Conservation (phyloP, 2,888 invertebrate species). For the Dicyrtomina minuta region DNA sequence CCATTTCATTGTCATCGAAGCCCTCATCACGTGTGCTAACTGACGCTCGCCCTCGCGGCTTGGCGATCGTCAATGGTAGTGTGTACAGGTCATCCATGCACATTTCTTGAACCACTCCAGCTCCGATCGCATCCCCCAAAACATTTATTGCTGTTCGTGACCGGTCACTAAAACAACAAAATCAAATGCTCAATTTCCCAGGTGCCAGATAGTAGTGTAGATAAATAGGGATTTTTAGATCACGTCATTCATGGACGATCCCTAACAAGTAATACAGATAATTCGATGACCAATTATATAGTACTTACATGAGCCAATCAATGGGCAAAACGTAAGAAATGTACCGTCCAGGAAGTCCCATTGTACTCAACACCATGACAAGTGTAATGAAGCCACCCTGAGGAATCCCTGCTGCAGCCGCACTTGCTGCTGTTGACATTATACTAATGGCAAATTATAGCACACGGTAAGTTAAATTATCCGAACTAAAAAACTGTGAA, state of each 20-base stretch:
- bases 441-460: conserved; percentile 56
- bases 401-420: conserved; percentile 63
- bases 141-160: conserved; percentile 61
- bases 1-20: too few relatives aligned
- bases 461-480: too few relatives aligned
- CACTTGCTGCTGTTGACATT: conserved; percentile 62
- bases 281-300: too few relatives aligned
- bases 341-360: conserved; percentile 31
- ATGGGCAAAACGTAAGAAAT: conserved; percentile 57
- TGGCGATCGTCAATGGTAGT: too few relatives aligned
- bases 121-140: conserved; percentile 62
- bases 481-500: not conserved
- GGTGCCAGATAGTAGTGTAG: too few relatives aligned
- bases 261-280: too few relatives aligned
- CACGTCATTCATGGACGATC: too few relatives aligned
- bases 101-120: conserved; percentile 60
- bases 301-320: conserved; percentile 57
- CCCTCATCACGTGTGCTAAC: too few relatives aligned
- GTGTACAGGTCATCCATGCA: conserved; percentile 51
- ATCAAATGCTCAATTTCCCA: too few relatives aligned
- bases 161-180: conserved; percentile 44
- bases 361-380: conserved; percentile 23
- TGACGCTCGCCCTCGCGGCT: too few relatives aligned
- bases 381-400: too few relatives aligned
- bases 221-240: too few relatives aligned